Percentiles rank a stretch among this genome's conserved stretches.
Conservation (phyloP, 1,140 invertebrate genomes). For the Polyergus mexicanus region DNA sequence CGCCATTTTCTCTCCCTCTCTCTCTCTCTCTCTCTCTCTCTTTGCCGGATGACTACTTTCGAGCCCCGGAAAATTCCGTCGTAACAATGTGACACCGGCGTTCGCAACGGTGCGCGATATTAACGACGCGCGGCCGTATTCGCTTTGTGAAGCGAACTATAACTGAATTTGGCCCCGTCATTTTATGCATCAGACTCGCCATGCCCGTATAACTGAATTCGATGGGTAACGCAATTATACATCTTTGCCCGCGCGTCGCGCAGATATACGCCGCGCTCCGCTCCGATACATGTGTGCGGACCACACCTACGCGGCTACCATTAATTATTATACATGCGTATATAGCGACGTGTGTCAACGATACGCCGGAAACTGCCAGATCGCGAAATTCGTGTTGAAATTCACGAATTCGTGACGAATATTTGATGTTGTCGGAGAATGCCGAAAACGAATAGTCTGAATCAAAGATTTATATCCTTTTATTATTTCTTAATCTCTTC, state of each 20-base stretch:
- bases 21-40: neutral
- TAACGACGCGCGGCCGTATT: slow-evolving; percentile 77
- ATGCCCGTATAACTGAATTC: slow-evolving; percentile 78
- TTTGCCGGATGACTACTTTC: slow-evolving; percentile 65
- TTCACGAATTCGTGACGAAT: neutral
- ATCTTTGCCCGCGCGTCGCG: slow-evolving; percentile 73
- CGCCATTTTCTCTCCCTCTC: neutral
- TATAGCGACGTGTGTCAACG: slow-evolving; percentile 70
- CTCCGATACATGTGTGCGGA: slow-evolving; percentile 54
- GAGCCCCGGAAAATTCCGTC: slow-evolving; percentile 70
- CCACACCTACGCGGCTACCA: slow-evolving; percentile 72
- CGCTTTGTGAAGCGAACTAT: slow-evolving; percentile 79
- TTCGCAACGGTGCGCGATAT: slow-evolving; percentile 75
- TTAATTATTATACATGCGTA: slow-evolving; percentile 73
- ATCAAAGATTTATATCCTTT: neutral
- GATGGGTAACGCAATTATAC: slow-evolving; percentile 79
- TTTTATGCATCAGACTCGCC: slow-evolving; percentile 79
- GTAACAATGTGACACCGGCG: slow-evolving; percentile 76
- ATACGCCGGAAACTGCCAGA: slow-evolving; percentile 48
- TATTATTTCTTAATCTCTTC: neutral
- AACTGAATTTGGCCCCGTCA: slow-evolving; percentile 78
- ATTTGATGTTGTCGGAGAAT: neutral
- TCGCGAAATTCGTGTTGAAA: neutral
- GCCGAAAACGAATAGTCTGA: neutral
- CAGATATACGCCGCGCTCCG: slow-evolving; percentile 72